phyloP scores from a whole-genome alignment of 2,797 vertebrate species.

The Poecilia velifera region DNA sequence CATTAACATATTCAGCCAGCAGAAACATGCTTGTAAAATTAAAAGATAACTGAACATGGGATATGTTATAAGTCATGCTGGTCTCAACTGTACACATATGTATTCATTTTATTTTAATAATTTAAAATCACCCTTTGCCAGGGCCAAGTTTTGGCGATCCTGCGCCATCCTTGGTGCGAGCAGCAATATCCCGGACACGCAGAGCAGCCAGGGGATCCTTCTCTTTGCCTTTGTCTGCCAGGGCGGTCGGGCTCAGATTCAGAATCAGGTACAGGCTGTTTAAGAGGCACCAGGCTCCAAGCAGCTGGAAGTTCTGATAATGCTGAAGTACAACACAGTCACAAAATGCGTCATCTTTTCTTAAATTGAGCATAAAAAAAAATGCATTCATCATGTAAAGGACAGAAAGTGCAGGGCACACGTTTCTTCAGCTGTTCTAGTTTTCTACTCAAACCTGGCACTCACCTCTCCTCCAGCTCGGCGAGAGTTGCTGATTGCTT shows the following conservation, averaged over 20 bases:
- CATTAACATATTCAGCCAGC: neutral
- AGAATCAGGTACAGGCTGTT: conserved; percentile 98
- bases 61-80: neutral
- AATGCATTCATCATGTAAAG: too few relatives aligned
- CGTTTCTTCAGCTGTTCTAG: conserved; percentile 1
- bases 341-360: neutral
- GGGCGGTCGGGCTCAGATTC: conserved; percentile 94
- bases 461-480: conserved; percentile 96
- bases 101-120: neutral
- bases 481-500: conserved; percentile 95
- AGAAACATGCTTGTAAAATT: neutral
- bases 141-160: conserved; percentile 98
- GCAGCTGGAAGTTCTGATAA: conserved; percentile 98
- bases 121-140: conserved; percentile 88
- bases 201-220: conserved; percentile 97
- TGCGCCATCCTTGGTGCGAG: conserved; percentile 93
- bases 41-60: neutral
- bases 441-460: neutral
- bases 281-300: conserved; percentile 97
- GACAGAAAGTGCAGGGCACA: neutral
- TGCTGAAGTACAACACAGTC: conserved; percentile 79
- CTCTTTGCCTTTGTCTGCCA: conserved; percentile 99
- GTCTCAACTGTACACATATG: neutral
- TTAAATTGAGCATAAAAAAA: neutral
- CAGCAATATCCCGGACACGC: conserved; percentile 92